phyloP scores from a whole-genome alignment of 2,113 vertebrate genomes.

The Mesembrinibis cayennensis region DNA sequence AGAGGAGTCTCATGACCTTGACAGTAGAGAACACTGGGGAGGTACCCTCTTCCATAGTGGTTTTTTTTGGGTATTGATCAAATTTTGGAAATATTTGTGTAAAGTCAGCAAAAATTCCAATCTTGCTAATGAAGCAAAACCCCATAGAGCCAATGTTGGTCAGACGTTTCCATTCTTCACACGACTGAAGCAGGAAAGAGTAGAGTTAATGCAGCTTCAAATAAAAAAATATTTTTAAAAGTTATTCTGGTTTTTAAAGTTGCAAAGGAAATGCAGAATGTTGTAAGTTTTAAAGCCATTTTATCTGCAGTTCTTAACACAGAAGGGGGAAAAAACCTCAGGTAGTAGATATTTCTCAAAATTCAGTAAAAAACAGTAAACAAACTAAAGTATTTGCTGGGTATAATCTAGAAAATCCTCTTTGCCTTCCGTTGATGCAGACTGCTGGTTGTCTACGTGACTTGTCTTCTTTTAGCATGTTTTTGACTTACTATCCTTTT shows the following conservation, averaged over 20 bases:
- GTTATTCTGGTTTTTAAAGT: neutral
- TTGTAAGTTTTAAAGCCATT: neutral
- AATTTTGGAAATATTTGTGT: neutral
- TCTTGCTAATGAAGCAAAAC: neutral
- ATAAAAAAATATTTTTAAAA: neutral
- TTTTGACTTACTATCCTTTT: neutral
- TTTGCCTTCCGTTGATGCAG: neutral
- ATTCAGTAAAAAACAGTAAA: neutral
- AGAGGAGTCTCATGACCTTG: neutral
- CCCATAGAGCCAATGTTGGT: accelerated
- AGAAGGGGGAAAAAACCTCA: neutral
- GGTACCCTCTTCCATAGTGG: neutral
- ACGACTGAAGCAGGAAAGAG: neutral
- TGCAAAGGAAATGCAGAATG: neutral
- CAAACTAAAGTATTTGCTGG: neutral
- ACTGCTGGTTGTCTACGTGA: neutral
- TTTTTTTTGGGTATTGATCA: neutral
- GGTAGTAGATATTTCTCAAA: neutral
- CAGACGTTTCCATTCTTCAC: neutral
- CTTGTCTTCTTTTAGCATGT: neutral
- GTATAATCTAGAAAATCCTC: neutral
- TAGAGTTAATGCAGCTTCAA: neutral
- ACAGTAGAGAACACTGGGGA: neutral
- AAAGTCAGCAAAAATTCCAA: neutral
- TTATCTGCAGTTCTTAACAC: neutral